phyloP scores from a whole-genome alignment of 2,888 invertebrate genomes.

The Lymantria dispar region DNA sequence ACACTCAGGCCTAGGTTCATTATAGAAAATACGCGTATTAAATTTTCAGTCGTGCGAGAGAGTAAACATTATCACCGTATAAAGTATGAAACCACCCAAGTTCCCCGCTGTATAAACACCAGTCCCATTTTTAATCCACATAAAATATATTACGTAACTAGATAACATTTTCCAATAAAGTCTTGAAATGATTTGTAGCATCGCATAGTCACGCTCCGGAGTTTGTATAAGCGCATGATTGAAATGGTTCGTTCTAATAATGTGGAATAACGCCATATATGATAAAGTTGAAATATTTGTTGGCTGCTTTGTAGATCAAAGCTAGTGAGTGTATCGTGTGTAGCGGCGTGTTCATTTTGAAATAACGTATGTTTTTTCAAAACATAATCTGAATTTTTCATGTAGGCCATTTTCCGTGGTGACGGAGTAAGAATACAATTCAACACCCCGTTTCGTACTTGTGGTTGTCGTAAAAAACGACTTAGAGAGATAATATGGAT shows the following conservation, averaged over 20 bases:
- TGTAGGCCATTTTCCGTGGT: too few species aligned
- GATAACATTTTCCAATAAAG: slow-evolving; percentile 27
- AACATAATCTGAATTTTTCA: too few species aligned
- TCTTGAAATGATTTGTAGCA: not conserved
- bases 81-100: too few species aligned
- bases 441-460: too few species aligned
- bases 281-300: not conserved
- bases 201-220: slow-evolving; percentile 37
- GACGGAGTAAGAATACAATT: too few species aligned
- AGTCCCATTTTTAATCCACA: not conserved
- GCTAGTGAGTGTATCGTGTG: not conserved
- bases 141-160: slow-evolving; percentile 16
- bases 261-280: slow-evolving; percentile 13
- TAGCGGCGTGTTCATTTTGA: not conserved
- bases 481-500: too few species aligned
- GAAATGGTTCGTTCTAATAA: slow-evolving; percentile 27
- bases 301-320: not conserved
- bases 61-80: too few species aligned
- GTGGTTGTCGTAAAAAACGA: too few species aligned
- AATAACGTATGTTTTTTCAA: not conserved
- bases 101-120: too few species aligned
- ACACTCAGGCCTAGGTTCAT: too few species aligned
- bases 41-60: too few species aligned
- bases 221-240: slow-evolving; percentile 34
- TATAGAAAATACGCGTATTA: too few species aligned